Conservation (phyloP, 2,797 vertebrate species). For the Intellagama lesueurii region DNA sequence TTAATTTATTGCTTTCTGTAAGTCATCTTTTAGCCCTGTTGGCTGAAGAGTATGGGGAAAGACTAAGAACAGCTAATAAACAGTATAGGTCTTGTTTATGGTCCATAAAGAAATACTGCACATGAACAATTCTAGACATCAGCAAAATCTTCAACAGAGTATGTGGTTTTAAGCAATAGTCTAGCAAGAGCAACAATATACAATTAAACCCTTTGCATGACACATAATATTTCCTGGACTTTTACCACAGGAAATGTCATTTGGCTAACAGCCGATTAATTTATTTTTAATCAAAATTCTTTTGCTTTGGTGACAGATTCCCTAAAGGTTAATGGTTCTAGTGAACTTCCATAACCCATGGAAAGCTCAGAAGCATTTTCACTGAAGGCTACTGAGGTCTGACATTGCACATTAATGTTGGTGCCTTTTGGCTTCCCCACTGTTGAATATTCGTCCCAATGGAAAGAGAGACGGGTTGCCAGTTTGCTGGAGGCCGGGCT, state of each 20-base stretch:
- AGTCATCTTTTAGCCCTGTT: background rate
- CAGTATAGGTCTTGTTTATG: background rate
- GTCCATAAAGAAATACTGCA: background rate
- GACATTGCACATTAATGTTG: background rate
- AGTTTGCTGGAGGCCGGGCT: background rate
- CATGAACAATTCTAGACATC: background rate
- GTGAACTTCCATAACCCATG: background rate
- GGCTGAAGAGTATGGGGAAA: background rate
- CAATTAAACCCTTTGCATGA: slow-evolving; percentile 11
- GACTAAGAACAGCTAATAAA: too few species aligned
- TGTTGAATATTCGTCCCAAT: background rate
- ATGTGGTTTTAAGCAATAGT: background rate
- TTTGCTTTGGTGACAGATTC: slow-evolving; percentile 15
- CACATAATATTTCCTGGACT: background rate
- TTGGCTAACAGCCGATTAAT: slow-evolving; percentile 9
- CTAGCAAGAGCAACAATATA: background rate
- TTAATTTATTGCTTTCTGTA: background rate
- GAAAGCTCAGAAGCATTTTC: background rate
- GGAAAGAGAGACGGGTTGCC: background rate
- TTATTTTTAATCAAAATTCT: slow-evolving; percentile 34
- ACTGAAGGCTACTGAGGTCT: background rate
- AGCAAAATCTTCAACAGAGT: background rate
- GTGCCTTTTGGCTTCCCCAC: background rate
- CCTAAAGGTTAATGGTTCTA: slow-evolving; percentile 23
- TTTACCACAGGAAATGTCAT: background rate